Evolutionary conservation across 1,140 invertebrate species (phyloP).

Genomic region (Meloidogyne floridensis): DNA sequence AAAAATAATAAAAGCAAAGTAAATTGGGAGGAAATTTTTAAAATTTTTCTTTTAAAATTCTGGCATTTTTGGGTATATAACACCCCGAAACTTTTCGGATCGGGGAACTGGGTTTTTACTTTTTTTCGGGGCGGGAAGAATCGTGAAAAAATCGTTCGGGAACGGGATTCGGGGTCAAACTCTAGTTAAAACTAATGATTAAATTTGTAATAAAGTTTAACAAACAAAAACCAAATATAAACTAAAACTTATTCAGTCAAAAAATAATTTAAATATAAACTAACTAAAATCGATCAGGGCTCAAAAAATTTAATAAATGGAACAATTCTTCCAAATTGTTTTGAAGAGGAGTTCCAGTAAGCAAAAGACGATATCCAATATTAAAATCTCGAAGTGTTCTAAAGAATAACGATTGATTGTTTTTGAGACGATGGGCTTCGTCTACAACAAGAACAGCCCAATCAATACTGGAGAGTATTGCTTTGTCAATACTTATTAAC

Average conservation of each 20-base stretch:
- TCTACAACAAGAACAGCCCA: slow-evolving; percentile 98
- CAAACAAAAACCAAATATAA: not conserved
- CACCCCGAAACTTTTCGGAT: too few species aligned
- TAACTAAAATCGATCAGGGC: slow-evolving; percentile 78
- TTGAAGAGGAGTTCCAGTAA: slow-evolving; percentile 97
- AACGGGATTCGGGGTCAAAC: too few species aligned
- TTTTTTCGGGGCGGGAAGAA: too few species aligned
- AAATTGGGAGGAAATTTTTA: too few species aligned
- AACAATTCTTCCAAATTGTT: slow-evolving; percentile 99
- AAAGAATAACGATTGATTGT: slow-evolving; percentile 99
- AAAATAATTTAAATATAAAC: slow-evolving; percentile 36
- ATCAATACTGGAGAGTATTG: slow-evolving; percentile 77
- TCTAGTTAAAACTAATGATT: too few species aligned
- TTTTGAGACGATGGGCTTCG: slow-evolving; percentile 96
- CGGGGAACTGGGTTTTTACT: too few species aligned
- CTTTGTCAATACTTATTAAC: slow-evolving; percentile 85
- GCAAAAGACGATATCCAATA: slow-evolving; percentile 90
- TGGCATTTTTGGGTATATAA: too few species aligned
- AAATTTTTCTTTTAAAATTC: too few species aligned
- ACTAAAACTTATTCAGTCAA: not conserved
- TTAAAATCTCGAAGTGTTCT: slow-evolving; percentile 84
- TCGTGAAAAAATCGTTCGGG: too few species aligned
- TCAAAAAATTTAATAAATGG: slow-evolving; percentile 96
- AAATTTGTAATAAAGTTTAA: too few species aligned
- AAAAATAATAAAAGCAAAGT: too few species aligned